phyloP scores from a whole-genome alignment of 1,140 invertebrate genomes.

The Euura lappo region DNA sequence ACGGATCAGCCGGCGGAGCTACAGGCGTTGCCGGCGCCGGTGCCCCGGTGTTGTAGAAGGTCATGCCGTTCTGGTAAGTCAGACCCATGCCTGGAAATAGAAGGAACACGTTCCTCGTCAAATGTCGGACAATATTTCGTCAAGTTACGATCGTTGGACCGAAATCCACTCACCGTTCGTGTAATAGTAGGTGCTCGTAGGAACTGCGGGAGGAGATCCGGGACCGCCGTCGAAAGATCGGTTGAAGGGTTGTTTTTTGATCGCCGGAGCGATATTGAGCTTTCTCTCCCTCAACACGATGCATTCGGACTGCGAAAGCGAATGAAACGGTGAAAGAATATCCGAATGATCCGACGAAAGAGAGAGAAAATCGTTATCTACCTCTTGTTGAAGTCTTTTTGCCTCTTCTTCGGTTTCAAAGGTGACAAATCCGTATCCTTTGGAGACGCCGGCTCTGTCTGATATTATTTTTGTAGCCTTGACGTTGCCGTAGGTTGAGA shows the following conservation, averaged over 20 bases:
- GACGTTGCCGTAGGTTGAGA: constrained; percentile 87
- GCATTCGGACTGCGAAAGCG: constrained; percentile 69
- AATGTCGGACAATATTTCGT: constrained; percentile 12
- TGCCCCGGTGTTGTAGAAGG: constrained; percentile 60
- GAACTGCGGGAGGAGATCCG: constrained; percentile 57
- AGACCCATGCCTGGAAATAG: constrained; percentile 52
- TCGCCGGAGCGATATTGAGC: constrained; percentile 89
- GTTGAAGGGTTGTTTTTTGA: constrained; percentile 77
- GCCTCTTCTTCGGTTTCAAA: constrained; percentile 93
- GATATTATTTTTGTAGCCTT: constrained; percentile 94
- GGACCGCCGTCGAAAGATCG: constrained; percentile 57
- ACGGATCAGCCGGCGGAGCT: constrained; percentile 53
- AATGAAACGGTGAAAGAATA: constrained; percentile 20
- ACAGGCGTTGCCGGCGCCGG: constrained; percentile 51
- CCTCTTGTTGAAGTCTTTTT: constrained; percentile 73
- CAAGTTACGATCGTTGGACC: not conserved
- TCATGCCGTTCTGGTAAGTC: constrained; percentile 67
- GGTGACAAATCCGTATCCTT: constrained; percentile 95
- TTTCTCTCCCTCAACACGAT: constrained; percentile 82
- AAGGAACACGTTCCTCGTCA: not conserved
- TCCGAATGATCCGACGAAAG: not conserved
- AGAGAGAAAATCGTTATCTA: constrained; percentile 38
- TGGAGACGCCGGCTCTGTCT: constrained; percentile 91
- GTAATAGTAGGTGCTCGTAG: constrained; percentile 65
- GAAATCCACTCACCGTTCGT: constrained; percentile 59